Evolutionary conservation across 2,113 vertebrate genomes (phyloP), one percentile per base, ranked within the genome.

Genomic region (Prionailurus bengalensis): DNA sequence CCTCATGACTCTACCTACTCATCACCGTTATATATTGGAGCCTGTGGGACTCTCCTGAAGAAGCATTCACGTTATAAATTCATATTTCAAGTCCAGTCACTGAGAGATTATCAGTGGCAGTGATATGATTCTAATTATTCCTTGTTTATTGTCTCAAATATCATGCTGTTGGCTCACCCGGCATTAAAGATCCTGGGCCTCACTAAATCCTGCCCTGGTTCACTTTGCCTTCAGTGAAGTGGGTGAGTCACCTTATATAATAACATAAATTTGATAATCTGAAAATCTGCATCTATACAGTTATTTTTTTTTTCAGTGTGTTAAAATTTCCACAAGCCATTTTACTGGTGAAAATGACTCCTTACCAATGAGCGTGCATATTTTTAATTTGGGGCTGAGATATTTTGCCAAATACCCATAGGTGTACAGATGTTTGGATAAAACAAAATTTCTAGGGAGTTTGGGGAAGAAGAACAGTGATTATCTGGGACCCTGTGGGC

Each of bases 351-450:
- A 2, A 48, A 85, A 85, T 92, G 25, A 87, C 31, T 16, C 14
- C 70, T 80, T 96, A 79, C 63, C 39, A 80, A 16, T 45, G 29
- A 84, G 17, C 70, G 33, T 53, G 15, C 65, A 2, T 31, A 36
- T n/a, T 63, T 11, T 87, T 94, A 73, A 84, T 92, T 95, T 94
- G 80, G 16, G 92, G 29, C 66, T 51, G 36, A 94, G 86, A 33
- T 79, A 21, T 17, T 78, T 95, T 89, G 5, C 27, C 78, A 71
- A 45, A 45, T 36, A 29, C 3, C 51, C 19, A 21, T 45, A 55
- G 39, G 7, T 51, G 95, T 70, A 29, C 51, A 93, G 76, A 65
- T 29, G 10, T 61, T 58, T 39, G 13, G 12, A 81, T 15, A 33
- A 89, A 80, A 80, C 23, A 17, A 42, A 83, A 66, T 14, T 53